Evolutionary conservation across 2,888 invertebrate genomes (phyloP).

Genomic region (Dicyrtoma fusca): DNA sequence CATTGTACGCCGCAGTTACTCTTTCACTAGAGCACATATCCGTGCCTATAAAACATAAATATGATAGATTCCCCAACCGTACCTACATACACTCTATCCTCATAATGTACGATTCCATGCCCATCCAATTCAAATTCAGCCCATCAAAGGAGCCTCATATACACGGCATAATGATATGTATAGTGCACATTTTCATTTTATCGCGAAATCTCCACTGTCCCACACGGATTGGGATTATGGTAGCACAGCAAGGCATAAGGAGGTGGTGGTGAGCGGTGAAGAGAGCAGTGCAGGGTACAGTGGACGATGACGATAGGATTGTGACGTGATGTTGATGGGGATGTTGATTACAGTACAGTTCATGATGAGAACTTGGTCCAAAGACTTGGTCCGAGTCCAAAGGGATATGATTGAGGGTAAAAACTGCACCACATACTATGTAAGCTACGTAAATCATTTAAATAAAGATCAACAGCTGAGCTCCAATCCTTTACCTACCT

Average conservation of each 20-base stretch:
- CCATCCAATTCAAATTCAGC: conserved; percentile 2
- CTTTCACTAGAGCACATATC: too few relatives aligned
- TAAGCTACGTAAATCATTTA: conserved; percentile 10
- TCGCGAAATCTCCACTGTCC: conserved; percentile 1
- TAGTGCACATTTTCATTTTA: neutral
- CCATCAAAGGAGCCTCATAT: conserved; percentile 20
- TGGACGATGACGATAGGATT: too few relatives aligned
- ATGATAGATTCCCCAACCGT: neutral
- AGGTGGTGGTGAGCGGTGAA: neutral
- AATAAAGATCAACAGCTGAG: conserved; percentile 22
- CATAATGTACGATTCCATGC: neutral
- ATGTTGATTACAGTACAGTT: neutral
- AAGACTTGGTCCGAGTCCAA: conserved; percentile 31
- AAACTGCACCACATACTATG: neutral
- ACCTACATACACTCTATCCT: neutral
- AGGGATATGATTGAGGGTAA: conserved; percentile 19
- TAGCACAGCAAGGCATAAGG: neutral
- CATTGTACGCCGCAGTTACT: too few relatives aligned
- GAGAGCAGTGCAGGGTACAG: too few relatives aligned
- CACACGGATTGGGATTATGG: conserved; percentile 7
- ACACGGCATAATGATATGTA: conserved; percentile 12
- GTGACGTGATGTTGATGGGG: conserved; percentile 13
- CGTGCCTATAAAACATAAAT: too few relatives aligned
- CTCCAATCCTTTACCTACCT: conserved; percentile 36
- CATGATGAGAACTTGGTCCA: conserved; percentile 19